Conservation (phyloP, 2,888 invertebrate genomes). For the Cantharis rustica region DNA sequence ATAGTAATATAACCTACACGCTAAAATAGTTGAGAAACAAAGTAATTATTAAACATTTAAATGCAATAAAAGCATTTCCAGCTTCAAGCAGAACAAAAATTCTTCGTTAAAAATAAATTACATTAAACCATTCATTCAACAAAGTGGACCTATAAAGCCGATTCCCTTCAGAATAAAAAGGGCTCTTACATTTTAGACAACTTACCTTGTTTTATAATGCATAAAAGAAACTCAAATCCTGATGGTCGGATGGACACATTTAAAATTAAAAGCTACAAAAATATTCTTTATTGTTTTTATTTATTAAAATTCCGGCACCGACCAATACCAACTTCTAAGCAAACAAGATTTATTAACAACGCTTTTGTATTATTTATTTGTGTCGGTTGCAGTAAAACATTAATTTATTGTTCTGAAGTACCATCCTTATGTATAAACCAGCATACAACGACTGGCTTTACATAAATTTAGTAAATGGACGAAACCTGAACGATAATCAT, state of each 20-base stretch:
- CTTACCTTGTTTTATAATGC: not conserved
- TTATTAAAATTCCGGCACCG: not conserved
- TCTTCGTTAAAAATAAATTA: not conserved
- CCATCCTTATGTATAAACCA: not conserved
- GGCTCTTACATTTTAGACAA: not conserved
- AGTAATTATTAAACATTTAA: not conserved
- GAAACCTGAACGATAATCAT: not conserved
- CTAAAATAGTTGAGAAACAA: not conserved
- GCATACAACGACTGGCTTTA: not conserved
- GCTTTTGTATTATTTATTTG: not conserved
- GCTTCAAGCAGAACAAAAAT: not conserved
- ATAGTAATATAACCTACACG: constrained; percentile 13
- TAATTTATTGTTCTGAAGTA: not conserved
- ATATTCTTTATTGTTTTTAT: not conserved
- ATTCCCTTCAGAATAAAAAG: not conserved
- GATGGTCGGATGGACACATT: not conserved
- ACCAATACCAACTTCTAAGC: not conserved
- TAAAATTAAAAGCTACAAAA: not conserved
- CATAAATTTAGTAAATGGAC: constrained; percentile 1
- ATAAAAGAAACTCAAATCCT: not conserved
- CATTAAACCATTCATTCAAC: not conserved
- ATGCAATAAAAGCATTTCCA: not conserved
- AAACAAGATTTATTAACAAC: not conserved
- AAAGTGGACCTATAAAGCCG: not conserved
- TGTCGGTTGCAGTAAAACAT: not conserved